Base-by-base conservation (phyloP, 1,140 invertebrate genomes). In the Anastatus disparis region DNA sequence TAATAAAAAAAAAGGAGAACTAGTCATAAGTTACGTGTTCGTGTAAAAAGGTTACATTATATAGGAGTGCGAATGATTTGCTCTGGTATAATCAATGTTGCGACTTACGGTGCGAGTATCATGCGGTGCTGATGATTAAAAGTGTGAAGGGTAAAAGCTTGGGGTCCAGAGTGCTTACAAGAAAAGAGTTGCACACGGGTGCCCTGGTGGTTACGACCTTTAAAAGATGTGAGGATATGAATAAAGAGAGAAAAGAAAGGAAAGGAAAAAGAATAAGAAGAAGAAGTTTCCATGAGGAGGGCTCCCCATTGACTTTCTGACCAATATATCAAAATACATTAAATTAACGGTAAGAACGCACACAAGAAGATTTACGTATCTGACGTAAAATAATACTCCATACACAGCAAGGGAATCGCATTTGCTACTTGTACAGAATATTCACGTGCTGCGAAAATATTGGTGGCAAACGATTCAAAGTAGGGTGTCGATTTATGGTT, bases 251-350 rank as follows among this genome's bases (percentile, higher is more conserved):
- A n/a, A n/a, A n/a, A n/a, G n/a, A n/a, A n/a, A n/a, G n/a, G n/a
- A n/a, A n/a, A n/a, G n/a, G n/a, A n/a, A n/a, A n/a, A n/a, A n/a
- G n/a, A n/a, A n/a, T n/a, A n/a, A n/a, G n/a, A n/a, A n/a, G n/a
- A n/a, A n/a, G n/a, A n/a, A n/a, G n/a, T n/a, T n/a, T n/a, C n/a
- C n/a, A n/a, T n/a, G n/a, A n/a, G n/a, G 74, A 75, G 70, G 77
- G 78, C 80, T 77, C 81, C 82, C 81, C 77, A 82, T 77, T 55
- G 82, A 55, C 71, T 79, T 75, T 71, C 76, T 13, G 10, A 26
- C 77, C 81, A 67, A 84, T 84, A 82, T 77, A 84, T 84, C 82
- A 83, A 74, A 62, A 74, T 74, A 78, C 82, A 82, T 83, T 83
- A 82, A 82, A 82, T 83, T 82, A 62, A 82, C 79, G 73, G 75